These are phyloP conservation scores for Mythimna ferrago DNA, from an alignment of 2,888 invertebrate species.

Conservation along the genomic window DNA sequence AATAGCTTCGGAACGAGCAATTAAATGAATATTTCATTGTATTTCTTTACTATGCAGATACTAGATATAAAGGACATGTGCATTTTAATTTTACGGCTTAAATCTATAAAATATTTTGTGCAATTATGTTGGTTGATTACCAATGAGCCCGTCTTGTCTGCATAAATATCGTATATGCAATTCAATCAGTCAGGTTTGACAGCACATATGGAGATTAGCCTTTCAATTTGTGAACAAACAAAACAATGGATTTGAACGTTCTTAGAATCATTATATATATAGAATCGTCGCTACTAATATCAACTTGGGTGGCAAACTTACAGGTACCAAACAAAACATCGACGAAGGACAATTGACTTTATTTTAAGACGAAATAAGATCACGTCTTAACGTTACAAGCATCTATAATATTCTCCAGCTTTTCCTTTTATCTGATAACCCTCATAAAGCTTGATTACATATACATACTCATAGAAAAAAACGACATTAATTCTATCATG, in stretches of 20 bases:
- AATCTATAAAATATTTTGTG: slow-evolving; percentile 66
- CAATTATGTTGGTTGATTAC: slow-evolving; percentile 68
- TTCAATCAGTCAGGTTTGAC: slow-evolving; percentile 58
- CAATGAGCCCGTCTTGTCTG: slow-evolving; percentile 63
- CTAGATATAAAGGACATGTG: slow-evolving; percentile 64
- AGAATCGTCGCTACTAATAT: slow-evolving; percentile 32
- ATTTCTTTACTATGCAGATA: slow-evolving; percentile 67
- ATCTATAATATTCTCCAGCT: background rate
- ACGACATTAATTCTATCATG: too few relatives aligned
- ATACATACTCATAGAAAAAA: too few relatives aligned
- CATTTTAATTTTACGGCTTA: slow-evolving; percentile 71
- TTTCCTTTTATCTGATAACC: background rate
- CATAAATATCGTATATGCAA: slow-evolving; percentile 43
- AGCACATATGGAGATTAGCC: slow-evolving; percentile 50
- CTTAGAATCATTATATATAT: slow-evolving; percentile 50
- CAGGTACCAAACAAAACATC: slow-evolving; percentile 20
- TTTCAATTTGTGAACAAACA: slow-evolving; percentile 54
- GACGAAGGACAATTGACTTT: background rate
- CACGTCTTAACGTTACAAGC: background rate
- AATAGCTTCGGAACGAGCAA: slow-evolving; percentile 77
- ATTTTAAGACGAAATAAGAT: background rate
- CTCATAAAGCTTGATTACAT: background rate
- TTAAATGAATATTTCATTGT: slow-evolving; percentile 84
- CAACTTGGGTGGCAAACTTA: slow-evolving; percentile 56
- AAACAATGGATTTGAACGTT: slow-evolving; percentile 56